These are phyloP conservation scores for Hippasteria phrygiana DNA, from an alignment of 53 echinoderm and acorn worm genomes.

Conservation along the genomic window DNA sequence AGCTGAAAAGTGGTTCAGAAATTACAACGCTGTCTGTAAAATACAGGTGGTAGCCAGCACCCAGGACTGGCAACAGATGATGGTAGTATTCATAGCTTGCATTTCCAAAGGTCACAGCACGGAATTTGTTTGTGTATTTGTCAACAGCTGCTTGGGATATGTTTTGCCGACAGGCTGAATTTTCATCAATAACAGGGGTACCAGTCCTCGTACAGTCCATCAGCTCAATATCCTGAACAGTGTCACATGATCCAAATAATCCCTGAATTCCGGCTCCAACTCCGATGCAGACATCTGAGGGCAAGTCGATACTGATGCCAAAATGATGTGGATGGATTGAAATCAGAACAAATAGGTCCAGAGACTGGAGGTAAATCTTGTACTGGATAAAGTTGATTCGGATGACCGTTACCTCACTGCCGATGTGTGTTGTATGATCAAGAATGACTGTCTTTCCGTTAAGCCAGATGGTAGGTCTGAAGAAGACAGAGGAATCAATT, in stretches of 20 bases:
- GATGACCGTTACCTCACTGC: conserved; percentile 50
- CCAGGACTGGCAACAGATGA: conserved; percentile 63
- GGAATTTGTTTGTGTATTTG: conserved; percentile 64
- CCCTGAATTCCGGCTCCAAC: conserved; percentile 42
- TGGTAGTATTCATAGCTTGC: conserved; percentile 46
- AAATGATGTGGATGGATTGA: conserved; percentile 71
- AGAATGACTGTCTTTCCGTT: conserved; percentile 57
- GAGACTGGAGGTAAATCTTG: conserved; percentile 46
- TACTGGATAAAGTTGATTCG: conserved; percentile 72
- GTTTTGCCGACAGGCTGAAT: conserved; percentile 64
- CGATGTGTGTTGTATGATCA: conserved; percentile 67
- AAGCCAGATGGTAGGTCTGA: conserved; percentile 68
- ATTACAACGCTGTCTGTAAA: conserved; percentile 74
- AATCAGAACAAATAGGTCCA: conserved; percentile 62
- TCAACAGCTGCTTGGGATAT: conserved; percentile 70
- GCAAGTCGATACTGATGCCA: conserved; percentile 67
- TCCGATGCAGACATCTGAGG: conserved; percentile 63
- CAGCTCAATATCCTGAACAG: conserved; percentile 64
- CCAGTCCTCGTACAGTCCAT: conserved; percentile 48
- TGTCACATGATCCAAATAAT: conserved; percentile 74
- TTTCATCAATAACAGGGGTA: background rate
- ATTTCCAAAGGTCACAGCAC: conserved; percentile 20
- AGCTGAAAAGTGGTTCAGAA: conserved; percentile 50
- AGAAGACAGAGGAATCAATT: background rate
- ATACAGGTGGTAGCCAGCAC: conserved; percentile 74